Evolutionary conservation across 2,797 vertebrate genomes (phyloP).

Genomic region (Pseudopleuronectes americanus): DNA sequence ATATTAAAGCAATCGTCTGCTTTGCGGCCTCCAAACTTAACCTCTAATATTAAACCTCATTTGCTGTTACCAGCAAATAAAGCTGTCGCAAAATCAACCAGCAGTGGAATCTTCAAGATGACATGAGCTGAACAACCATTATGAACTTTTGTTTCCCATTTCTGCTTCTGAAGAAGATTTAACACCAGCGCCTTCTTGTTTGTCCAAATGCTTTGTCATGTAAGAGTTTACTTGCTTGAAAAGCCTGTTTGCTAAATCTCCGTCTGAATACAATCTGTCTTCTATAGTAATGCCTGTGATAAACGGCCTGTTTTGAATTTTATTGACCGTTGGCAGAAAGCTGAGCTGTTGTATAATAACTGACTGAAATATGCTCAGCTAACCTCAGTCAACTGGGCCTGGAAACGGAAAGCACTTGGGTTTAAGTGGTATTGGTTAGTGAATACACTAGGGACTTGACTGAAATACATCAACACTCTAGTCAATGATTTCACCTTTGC

Average conservation of each 20-base stretch:
- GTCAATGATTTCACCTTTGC: conserved; percentile 12
- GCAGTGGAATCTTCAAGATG: no score
- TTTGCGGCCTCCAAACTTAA: no score
- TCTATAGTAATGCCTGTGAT: conserved; percentile 59
- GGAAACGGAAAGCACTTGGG: conserved; percentile 37
- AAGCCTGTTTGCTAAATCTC: not conserved
- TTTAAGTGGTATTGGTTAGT: conserved; percentile 35
- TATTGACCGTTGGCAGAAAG: conserved; percentile 48
- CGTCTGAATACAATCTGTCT: conserved; percentile 14
- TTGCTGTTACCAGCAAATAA: no score
- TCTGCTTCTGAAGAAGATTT: conserved; percentile 10
- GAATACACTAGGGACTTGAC: conserved; percentile 21
- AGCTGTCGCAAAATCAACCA: no score
- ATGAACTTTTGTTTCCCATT: conserved; percentile 8
- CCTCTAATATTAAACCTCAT: no score
- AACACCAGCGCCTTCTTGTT: not conserved
- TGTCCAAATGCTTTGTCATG: conserved; percentile 28
- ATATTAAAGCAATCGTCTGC: no score
- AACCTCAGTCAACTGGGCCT: conserved; percentile 20
- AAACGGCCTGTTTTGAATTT: conserved; percentile 37
- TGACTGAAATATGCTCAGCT: conserved; percentile 32
- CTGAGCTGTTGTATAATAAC: conserved; percentile 31
- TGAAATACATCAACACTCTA: conserved; percentile 16
- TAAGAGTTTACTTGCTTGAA: conserved; percentile 26
- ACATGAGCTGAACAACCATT: not conserved